These are phyloP conservation scores for Oryctolagus cuniculus DNA, from an alignment of 2,113 vertebrate species.

Conservation along the genomic window DNA sequence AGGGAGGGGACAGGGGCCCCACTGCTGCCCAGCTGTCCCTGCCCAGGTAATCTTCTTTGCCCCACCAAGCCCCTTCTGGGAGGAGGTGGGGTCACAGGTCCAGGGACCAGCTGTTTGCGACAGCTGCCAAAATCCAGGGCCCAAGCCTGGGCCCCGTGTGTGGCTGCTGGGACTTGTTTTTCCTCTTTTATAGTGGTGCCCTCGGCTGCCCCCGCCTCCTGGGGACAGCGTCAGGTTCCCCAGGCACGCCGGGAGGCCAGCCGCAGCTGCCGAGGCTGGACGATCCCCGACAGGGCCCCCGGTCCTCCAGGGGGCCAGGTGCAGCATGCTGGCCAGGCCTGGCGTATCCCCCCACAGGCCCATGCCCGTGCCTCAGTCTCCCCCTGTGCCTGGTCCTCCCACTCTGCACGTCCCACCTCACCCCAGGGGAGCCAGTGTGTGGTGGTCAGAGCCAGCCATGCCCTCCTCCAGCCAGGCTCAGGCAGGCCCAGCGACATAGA, in stretches of 20 bases:
- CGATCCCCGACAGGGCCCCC: background rate
- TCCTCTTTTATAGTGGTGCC: background rate
- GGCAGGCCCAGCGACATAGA: background rate
- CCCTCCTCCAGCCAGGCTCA: too few relatives aligned
- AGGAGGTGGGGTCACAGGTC: background rate
- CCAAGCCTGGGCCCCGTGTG: fast-evolving
- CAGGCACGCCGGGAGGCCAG: background rate
- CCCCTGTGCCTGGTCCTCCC: background rate
- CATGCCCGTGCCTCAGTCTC: background rate
- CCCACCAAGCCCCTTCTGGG: background rate
- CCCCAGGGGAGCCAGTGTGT: fast-evolving
- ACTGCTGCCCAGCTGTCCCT: conserved; percentile 67
- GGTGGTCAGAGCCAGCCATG: background rate
- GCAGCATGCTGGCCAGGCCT: background rate
- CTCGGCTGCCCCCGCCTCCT: background rate
- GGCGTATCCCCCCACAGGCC: background rate
- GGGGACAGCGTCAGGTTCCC: background rate
- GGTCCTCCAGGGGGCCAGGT: background rate
- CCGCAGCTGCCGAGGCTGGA: background rate
- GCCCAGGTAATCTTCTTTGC: conserved; percentile 64
- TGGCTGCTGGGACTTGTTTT: background rate
- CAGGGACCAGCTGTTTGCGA: conserved; percentile 69
- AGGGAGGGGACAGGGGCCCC: background rate
- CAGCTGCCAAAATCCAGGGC: conserved; percentile 76
- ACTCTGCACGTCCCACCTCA: fast-evolving